Base-by-base conservation (phyloP, 2,113 vertebrate genomes). In the Colinus virginianus region DNA sequence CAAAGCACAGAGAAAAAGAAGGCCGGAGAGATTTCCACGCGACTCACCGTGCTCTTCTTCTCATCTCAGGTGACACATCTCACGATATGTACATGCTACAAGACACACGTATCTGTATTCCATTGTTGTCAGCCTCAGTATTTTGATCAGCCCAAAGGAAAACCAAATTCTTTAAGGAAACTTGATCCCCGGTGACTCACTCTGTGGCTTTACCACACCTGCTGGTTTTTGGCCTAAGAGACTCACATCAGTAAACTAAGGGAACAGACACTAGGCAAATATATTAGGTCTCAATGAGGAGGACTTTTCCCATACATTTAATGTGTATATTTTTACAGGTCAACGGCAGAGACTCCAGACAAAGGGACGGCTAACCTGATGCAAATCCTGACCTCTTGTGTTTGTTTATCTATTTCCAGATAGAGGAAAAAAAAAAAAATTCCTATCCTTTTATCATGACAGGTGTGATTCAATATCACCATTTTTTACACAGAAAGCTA, bases 111-210 rank as follows among this genome's bases (percentile, higher is more conserved):
- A 66, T 64, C 78, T 71, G 80, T 74, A 96, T 94, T 96, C 92
- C 55, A 49, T 78, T 82, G 86, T 43, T 89, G 95, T 96, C 93
- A 96, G 81, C 71, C 86, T 88, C 86, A 63, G 22, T 46, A 68
- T 90, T 94, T 95, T 68, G 78, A 96, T 93, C 78, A 94, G 71
- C 56, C 59, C 82, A 46, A n/a, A 62, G 67, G 85, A 95, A 90
- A 93, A 90, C 94, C 30, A 91, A 93, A 93, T 80, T 70, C 46
- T 26, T 59, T 45, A n/a, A 48, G 76, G 61, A 36, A 94, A 55
- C 28, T 9, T 51, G 66, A 55, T 88, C 89, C 87, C 55, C 26
- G 58, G 64, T 75, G 93, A 93, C 84, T 84, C 82, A 74, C 28
- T 58, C 77, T 56, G 76, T 68, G 43, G 69, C 90, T 85, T 96